Base-by-base conservation (phyloP, 2,888 invertebrate species). In the Drosophila bunnanda region DNA sequence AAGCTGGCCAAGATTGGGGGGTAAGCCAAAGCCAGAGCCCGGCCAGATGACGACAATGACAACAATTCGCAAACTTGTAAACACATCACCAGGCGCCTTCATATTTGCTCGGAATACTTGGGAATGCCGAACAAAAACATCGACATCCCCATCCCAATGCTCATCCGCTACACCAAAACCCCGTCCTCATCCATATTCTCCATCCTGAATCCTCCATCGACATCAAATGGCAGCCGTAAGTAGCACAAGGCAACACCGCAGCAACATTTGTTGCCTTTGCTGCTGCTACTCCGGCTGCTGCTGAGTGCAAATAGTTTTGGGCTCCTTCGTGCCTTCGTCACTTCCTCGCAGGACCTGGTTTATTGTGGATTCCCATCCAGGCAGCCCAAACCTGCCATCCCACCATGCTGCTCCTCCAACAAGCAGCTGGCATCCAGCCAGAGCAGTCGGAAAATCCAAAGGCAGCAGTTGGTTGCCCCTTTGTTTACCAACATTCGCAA, bases 1-100 rank as follows among this genome's bases (percentile, higher is more conserved):
- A 13, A 28, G 57, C 50, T 68, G 69, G 57, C 69, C 57, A 72
- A 56, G 41, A 76, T 57, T 43, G 41, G n/a, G 30, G n/a, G 46
- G 25, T 12, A 46, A 39, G n/a, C 39, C 34, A 52, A 20, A 56
- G 36, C 36, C 25, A 36, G 30, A 61, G 61, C 67, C 67, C 50
- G 34, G 34, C 67, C 65, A 68, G 82, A 69, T 89, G 89, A 82
- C 82, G 88, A 79, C 89, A 77, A 78, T 82, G 89, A 88, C 86
- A 87, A 81, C 89, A 77, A 82, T 89, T 88, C 88, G 69, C 88
- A 85, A 72, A 88, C 70, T 77, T 89, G 89, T 89, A 83, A 83
- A 83, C 89, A 88, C 75, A 75, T 79, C 79, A 72, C 75, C 72
- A 71, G 75, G 77, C 75, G 83, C 72, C 69, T 68, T 57, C 67